These are phyloP conservation scores for Morus bassanus DNA, from an alignment of 2,797 vertebrate species.

Conservation along the genomic window DNA sequence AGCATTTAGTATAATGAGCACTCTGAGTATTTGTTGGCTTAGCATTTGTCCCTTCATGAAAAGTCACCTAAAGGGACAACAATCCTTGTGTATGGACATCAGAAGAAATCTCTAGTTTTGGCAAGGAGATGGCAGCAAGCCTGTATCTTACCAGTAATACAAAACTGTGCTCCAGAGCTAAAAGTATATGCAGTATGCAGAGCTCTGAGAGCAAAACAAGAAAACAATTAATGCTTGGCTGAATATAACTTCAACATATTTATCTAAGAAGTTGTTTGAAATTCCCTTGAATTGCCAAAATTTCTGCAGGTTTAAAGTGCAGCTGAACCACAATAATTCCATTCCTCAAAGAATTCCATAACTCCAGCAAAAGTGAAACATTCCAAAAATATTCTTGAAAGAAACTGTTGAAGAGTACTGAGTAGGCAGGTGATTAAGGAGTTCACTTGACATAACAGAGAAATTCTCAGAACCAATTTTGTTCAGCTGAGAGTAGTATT, in stretches of 20 bases:
- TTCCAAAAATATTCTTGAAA: neutral
- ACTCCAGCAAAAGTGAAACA: neutral
- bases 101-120: neutral
- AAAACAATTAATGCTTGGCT: neutral
- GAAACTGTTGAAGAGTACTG: neutral
- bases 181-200: neutral
- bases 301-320: neutral
- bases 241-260: neutral
- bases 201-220: neutral
- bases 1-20: neutral
- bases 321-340: neutral
- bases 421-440: neutral
- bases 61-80: neutral
- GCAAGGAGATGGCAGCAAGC: neutral
- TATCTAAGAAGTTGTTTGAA: neutral
- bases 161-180: neutral
- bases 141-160: neutral
- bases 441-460: neutral
- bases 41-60: neutral
- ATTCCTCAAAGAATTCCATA: neutral
- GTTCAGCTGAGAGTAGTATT: neutral
- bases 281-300: neutral
- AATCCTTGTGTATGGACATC: neutral
- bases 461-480: neutral
- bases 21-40: neutral